Conservation (phyloP, 2,797 vertebrate genomes). For the Characodon lateralis region DNA sequence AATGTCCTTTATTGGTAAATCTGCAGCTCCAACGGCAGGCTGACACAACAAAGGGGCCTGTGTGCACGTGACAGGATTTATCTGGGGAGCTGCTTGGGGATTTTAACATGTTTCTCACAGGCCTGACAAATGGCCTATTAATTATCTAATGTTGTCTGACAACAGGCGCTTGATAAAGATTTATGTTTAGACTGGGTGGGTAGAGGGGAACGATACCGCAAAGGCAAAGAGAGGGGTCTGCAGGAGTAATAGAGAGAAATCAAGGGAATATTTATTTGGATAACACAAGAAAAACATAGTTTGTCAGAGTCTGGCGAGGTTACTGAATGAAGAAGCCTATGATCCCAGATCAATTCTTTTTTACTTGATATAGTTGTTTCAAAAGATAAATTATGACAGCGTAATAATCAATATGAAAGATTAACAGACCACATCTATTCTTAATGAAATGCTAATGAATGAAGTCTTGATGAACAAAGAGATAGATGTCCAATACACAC, state of each 20-base stretch:
- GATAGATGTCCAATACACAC: conserved; percentile 77
- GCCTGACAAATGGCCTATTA: conserved; percentile 99
- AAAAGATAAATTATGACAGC: conserved; percentile 39
- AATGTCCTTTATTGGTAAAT: conserved; percentile 93
- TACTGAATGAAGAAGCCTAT: conserved; percentile 1
- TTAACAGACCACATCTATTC: conserved; percentile 61
- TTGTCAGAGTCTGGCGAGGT: conserved; percentile 17
- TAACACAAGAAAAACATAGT: conserved; percentile 42
- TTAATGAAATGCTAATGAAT: conserved; percentile 87
- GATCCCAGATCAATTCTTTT: conserved; percentile 3
- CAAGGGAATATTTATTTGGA: conserved; percentile 32
- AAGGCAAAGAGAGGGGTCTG: conserved; percentile 42
- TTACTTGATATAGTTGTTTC: conserved; percentile 29
- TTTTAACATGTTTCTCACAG: conserved; percentile 97
- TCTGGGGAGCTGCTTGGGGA: conserved; percentile 92
- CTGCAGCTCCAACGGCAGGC: conserved; percentile 84
- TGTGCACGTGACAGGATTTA: conserved; percentile 89
- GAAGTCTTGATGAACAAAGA: conserved; percentile 83
- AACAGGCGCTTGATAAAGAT: conserved; percentile 99
- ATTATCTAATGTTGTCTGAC: conserved; percentile 99
- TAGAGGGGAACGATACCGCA: conserved; percentile 56
- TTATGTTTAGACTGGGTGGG: conserved; percentile 89
- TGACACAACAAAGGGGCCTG: conserved; percentile 90
- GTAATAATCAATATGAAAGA: conserved; percentile 58
- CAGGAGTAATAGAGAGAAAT: conserved; percentile 14